These are phyloP conservation scores for Falco columbarius DNA, from an alignment of 2,797 vertebrate species.

Conservation along the genomic window DNA sequence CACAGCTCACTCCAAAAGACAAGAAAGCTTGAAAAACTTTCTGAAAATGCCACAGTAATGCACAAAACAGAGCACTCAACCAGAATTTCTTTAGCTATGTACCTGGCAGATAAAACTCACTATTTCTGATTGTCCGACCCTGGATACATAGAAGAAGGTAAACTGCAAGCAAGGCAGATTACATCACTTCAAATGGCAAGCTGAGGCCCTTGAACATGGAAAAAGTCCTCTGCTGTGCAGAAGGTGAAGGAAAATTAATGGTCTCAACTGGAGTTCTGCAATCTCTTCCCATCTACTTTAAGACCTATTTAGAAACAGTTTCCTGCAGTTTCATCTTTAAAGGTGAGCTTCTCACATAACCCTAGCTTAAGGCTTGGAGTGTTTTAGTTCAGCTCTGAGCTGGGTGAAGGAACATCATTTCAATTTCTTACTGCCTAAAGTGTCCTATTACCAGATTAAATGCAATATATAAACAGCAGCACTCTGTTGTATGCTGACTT, in stretches of 20 bases:
- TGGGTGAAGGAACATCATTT: neutral
- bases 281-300: neutral
- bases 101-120: neutral
- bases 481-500: neutral
- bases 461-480: neutral
- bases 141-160: neutral
- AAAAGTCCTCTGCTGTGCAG: neutral
- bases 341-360: neutral
- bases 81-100: neutral
- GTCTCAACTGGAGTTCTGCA: neutral
- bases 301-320: neutral
- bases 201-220: neutral
- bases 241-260: neutral
- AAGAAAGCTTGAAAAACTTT: neutral
- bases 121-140: neutral
- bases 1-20: neutral
- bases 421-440: neutral
- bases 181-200: neutral
- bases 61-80: neutral
- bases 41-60: neutral
- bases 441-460: constrained; percentile 7
- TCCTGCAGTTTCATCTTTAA: neutral
- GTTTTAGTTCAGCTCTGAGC: neutral
- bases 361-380: neutral
- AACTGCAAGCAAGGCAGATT: neutral